Conservation (phyloP, 2,888 invertebrate genomes). For the Trissoscelio sp. region DNA sequence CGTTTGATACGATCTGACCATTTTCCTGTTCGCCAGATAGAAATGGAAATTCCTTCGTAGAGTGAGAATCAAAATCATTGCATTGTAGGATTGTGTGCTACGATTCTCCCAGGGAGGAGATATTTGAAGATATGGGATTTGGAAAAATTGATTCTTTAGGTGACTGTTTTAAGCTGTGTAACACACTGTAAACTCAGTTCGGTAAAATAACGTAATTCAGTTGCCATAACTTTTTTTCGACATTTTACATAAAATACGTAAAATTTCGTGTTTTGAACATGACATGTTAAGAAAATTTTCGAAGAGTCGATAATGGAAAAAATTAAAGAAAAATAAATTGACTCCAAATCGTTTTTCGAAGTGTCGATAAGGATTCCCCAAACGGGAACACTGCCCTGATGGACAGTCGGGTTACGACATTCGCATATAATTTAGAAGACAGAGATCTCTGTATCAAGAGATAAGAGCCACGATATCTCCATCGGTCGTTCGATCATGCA, state of each 20-base stretch:
- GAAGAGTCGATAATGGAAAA: no score
- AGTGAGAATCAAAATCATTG: constrained; percentile 33
- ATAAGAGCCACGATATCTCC: constrained; percentile 81
- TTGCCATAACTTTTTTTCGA: no score
- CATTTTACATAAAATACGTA: no score
- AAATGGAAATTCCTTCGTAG: constrained; percentile 73
- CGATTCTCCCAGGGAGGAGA: constrained; percentile 21
- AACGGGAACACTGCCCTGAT: constrained; percentile 33
- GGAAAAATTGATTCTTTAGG: constrained; percentile 7
- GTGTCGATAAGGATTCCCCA: constrained; percentile 30
- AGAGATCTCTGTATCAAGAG: constrained; percentile 66
- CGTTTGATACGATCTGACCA: constrained; percentile 79
- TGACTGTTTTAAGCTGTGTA: background rate
- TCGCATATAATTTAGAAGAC: constrained; percentile 50
- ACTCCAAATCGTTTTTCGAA: background rate
- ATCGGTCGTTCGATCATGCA: constrained; percentile 78
- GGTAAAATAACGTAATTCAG: no score
- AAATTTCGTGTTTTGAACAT: no score
- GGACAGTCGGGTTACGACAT: constrained; percentile 73
- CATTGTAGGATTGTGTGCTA: background rate
- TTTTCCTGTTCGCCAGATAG: constrained; percentile 66
- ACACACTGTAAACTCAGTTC: no score
- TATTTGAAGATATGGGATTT: constrained; percentile 3
- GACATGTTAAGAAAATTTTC: no score
- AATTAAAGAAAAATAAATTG: no score